These are phyloP conservation scores for Aurelia coerulea DNA, from an alignment of 30 jellyfish, hydroid and myxozoan genomes.

Conservation along the genomic window DNA sequence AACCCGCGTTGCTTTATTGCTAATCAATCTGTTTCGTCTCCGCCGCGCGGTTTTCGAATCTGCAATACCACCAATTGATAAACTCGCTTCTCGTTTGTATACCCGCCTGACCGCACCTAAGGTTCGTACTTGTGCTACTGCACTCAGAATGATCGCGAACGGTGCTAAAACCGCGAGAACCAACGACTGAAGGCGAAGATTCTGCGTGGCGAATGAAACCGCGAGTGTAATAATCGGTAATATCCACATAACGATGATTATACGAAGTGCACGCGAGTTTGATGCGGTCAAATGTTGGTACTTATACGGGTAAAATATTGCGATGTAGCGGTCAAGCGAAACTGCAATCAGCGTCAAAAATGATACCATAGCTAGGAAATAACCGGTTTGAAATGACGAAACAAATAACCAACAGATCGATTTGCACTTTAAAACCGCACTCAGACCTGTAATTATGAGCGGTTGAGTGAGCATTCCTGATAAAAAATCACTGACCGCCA, in stretches of 20 bases:
- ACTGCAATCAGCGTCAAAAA: slow-evolving; percentile 43
- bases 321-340: slow-evolving; percentile 61
- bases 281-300: slow-evolving; percentile 53
- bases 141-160: slow-evolving; percentile 22
- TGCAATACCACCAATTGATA: neutral
- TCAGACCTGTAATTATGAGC: slow-evolving; percentile 41
- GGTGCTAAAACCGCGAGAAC: slow-evolving; percentile 42
- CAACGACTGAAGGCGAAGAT: slow-evolving; percentile 22
- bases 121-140: slow-evolving; percentile 28
- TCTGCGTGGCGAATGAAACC: slow-evolving; percentile 26
- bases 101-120: slow-evolving; percentile 16
- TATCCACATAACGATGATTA: slow-evolving; percentile 34
- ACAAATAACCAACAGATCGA: slow-evolving; percentile 43
- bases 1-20: slow-evolving; percentile 62
- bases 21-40: slow-evolving; percentile 6
- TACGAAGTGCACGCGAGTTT: slow-evolving; percentile 8
- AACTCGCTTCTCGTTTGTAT: slow-evolving; percentile 14
- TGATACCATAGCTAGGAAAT: slow-evolving; percentile 49
- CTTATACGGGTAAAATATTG: slow-evolving; percentile 56
- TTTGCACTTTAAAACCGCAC: neutral
- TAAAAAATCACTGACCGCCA: slow-evolving; percentile 55
- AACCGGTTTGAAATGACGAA: slow-evolving; percentile 49
- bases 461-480: slow-evolving; percentile 65
- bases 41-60: neutral
- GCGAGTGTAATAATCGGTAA: slow-evolving; percentile 4